Percentiles rank a stretch among this genome's conserved stretches.
These are phyloP conservation scores for Hydrocynus forskahlii DNA, from an alignment of 2,797 vertebrate species.

Conservation along the genomic window DNA sequence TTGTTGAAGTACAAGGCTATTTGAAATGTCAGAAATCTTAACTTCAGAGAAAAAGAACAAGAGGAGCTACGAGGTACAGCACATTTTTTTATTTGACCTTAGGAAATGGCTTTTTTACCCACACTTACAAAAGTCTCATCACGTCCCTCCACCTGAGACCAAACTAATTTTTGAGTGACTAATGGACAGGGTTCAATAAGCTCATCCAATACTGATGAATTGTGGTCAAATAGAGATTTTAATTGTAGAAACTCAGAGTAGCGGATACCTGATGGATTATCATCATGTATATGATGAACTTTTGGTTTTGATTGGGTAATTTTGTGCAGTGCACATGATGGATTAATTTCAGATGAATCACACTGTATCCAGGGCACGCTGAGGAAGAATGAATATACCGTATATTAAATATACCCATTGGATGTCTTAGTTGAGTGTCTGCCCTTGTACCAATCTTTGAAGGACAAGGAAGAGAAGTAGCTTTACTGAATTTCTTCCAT, in stretches of 20 bases:
- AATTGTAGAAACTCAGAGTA: neutral
- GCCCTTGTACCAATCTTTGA: too few relatives aligned
- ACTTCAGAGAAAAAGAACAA: neutral
- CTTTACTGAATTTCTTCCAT: neutral
- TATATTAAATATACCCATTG: too few relatives aligned
- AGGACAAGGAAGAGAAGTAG: neutral
- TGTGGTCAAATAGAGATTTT: neutral
- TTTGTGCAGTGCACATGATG: neutral
- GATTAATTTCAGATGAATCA: neutral
- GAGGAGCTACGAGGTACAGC: neutral
- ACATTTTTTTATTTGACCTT: neutral
- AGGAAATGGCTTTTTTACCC: neutral
- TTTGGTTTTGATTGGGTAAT: neutral
- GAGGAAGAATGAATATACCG: too few relatives aligned
- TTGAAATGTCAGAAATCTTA: neutral
- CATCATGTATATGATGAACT: neutral
- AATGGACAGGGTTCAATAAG: slow-evolving; percentile 1
- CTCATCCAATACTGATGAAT: neutral
- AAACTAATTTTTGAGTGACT: neutral
- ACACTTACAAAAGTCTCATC: neutral
- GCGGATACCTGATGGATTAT: neutral
- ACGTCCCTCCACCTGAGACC: neutral
- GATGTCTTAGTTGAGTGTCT: too few relatives aligned
- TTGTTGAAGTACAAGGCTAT: neutral
- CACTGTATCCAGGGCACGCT: too few relatives aligned